These are phyloP conservation scores for Siniperca undulata DNA, from an alignment of 2,797 vertebrate species.

Conservation along the genomic window DNA sequence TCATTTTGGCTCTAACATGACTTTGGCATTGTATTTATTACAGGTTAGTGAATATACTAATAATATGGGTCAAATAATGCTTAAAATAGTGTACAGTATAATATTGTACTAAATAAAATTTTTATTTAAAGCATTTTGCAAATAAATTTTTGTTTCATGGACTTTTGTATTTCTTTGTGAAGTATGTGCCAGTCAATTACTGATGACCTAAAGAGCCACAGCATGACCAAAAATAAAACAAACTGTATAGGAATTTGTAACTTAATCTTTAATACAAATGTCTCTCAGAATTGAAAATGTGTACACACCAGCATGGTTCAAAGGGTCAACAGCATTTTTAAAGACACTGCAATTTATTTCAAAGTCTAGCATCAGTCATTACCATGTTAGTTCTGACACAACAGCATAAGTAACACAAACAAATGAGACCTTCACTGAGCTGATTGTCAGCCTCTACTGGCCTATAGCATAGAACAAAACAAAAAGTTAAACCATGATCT, in stretches of 20 bases:
- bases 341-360: constrained; percentile 20
- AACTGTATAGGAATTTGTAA: constrained; percentile 4
- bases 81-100: too few species aligned
- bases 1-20: neutral
- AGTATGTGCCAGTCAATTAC: neutral
- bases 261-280: constrained; percentile 67
- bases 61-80: neutral
- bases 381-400: constrained; percentile 13
- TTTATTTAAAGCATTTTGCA: neutral
- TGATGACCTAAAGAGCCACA: neutral
- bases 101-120: too few species aligned
- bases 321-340: constrained; percentile 19
- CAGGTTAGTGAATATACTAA: neutral
- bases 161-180: neutral
- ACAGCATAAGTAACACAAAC: constrained; percentile 21
- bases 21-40: neutral
- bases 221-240: neutral
- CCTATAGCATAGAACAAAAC: neutral
- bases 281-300: constrained; percentile 33
- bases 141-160: neutral
- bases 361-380: constrained; percentile 12
- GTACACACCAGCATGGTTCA: constrained; percentile 39
- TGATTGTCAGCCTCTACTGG: constrained; percentile 34
- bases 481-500: neutral
- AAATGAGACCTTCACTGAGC: constrained; percentile 8